These are phyloP conservation scores for Micromussa lordhowensis DNA, from an alignment of 92 coral and sea anemone genomes.

Conservation along the genomic window DNA sequence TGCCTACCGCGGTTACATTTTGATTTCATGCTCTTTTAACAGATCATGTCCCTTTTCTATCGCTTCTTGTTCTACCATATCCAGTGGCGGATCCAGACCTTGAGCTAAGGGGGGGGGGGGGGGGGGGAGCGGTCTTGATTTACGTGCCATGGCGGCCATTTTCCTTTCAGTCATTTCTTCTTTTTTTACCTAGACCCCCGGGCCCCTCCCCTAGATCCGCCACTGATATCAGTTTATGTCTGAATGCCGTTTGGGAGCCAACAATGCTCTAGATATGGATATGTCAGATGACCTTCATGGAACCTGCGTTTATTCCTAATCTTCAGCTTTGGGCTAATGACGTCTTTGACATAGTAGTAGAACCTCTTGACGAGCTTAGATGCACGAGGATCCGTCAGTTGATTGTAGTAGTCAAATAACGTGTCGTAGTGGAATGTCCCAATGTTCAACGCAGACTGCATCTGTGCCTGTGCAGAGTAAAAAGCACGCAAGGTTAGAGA, in stretches of 20 bases:
- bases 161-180: too few species aligned
- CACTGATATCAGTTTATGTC: background rate
- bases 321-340: constrained; percentile 17
- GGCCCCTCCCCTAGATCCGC: too few species aligned
- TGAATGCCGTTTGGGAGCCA: constrained; percentile 61
- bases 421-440: constrained; percentile 63
- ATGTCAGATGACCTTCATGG: constrained; percentile 42
- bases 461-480: constrained; percentile 43
- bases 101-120: too few species aligned
- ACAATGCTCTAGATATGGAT: constrained; percentile 50
- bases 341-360: constrained; percentile 22
- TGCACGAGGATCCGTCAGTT: constrained; percentile 31
- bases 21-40: too few species aligned
- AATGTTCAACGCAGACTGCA: constrained; percentile 56
- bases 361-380: constrained; percentile 21
- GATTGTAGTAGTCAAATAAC: constrained; percentile 43
- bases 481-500: too few species aligned
- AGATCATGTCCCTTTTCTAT: too few species aligned
- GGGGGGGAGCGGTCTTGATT: too few species aligned
- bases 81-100: too few species aligned
- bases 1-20: too few species aligned
- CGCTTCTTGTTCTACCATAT: too few species aligned
- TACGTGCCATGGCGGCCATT: too few species aligned
- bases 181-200: too few species aligned
- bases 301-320: constrained; percentile 38